Conservation (phyloP, 2,888 invertebrate genomes). For the Rotaria socialis region DNA sequence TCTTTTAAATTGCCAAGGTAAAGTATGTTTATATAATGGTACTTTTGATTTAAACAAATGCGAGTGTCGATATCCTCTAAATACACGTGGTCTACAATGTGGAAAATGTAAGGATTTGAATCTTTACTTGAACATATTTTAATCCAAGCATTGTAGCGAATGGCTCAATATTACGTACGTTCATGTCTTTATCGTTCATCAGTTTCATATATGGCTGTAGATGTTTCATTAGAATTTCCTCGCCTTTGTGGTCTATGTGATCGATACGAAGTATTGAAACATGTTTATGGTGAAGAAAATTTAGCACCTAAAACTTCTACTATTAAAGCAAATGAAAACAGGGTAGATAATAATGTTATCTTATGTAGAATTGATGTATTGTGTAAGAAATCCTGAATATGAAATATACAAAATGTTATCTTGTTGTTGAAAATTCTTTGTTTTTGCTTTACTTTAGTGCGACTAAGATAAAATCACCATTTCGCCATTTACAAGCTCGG, state of each 20-base stretch:
- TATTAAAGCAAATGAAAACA: not conserved
- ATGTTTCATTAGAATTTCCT: not conserved
- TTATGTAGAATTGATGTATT: not conserved
- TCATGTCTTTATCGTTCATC: not conserved
- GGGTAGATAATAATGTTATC: not conserved
- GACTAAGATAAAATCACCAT: not conserved
- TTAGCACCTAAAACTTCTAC: not conserved
- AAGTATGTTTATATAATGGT: not conserved
- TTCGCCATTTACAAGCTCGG: not conserved
- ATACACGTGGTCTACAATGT: not conserved
- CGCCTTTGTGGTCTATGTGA: not conserved
- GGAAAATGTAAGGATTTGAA: not conserved
- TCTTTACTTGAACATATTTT: not conserved
- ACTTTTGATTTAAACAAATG: not conserved
- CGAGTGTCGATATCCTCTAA: not conserved
- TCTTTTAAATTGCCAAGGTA: not conserved
- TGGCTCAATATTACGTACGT: not conserved
- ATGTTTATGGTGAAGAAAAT: not conserved
- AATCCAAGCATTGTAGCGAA: not conserved
- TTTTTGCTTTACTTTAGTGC: not conserved
- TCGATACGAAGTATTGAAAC: not conserved
- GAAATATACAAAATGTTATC: too few relatives aligned
- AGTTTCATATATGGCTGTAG: not conserved
- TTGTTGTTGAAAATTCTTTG: too few relatives aligned
- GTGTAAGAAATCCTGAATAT: too few relatives aligned